phyloP scores from a whole-genome alignment of 2,888 invertebrate genomes.

The Lampropteryx suffumata region DNA sequence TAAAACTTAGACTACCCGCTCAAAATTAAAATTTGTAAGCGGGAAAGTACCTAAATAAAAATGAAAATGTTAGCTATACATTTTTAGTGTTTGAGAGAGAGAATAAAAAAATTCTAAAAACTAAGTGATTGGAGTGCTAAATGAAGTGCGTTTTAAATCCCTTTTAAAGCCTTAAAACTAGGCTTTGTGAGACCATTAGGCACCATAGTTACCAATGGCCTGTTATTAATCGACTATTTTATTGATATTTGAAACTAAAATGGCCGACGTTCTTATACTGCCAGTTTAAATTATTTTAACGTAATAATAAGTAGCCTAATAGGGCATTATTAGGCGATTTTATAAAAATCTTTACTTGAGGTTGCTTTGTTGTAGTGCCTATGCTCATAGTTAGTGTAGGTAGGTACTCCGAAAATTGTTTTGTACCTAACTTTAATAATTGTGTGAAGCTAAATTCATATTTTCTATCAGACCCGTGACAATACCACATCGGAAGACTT shows the following conservation, averaged over 20 bases:
- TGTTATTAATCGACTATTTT: constrained; percentile 3
- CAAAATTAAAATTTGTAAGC: no score
- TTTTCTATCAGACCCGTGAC: constrained; percentile 47
- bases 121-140: constrained; percentile 25
- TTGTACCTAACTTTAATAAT: not conserved
- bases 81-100: constrained; percentile 44
- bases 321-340: not conserved
- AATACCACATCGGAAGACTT: constrained; percentile 57
- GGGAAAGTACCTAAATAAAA: not conserved
- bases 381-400: no score
- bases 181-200: constrained; percentile 13
- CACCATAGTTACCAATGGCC: constrained; percentile 2
- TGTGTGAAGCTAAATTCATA: not conserved
- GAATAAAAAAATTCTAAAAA: constrained; percentile 44
- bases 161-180: constrained; percentile 9
- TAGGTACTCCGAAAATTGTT: constrained; percentile 9
- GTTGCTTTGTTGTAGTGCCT: not conserved
- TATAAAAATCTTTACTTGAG: no score
- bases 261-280: constrained; percentile 21
- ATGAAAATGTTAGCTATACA: not conserved
- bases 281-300: constrained; percentile 15
- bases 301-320: not conserved
- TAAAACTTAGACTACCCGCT: no score
- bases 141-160: not conserved
- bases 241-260: constrained; percentile 8